Evolutionary conservation across 1,140 invertebrate genomes (phyloP), one percentile per base, ranked within the genome.

Genomic region (Chironomus striatipennis): DNA sequence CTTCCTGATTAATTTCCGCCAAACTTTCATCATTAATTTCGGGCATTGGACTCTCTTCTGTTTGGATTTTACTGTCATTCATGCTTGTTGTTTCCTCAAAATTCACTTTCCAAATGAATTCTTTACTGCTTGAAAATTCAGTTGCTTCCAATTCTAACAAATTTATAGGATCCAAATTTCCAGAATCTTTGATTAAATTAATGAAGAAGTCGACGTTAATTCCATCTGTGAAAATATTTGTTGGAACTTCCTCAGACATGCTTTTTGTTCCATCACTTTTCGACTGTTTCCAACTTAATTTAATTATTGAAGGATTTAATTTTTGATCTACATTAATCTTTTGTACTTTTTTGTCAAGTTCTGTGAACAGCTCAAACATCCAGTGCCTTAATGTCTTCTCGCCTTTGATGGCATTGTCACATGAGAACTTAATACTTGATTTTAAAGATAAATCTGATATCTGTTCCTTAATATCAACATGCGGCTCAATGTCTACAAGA

Each of bases 41-140:
- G 12, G 8, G 24, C 10, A 15, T 6, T 7, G 21, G 2, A 73
- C 1, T 2, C 18, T 76, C 72, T 20, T 74, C 42, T 24, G 67
- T 67, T 80, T 82, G 34, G 77, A 73, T n/a, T 82, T 75, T 34
- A 5, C 24, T 34, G 24, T 34, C 17, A 80, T 77, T 47, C 78
- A 78, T 4, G 79, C 77, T 77, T 81, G 81, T 77, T 81, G 81
- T 43, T 80, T 57, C 34, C 74, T 73, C 10, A 42, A 24, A 21
- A 65, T 67, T 34, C 17, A 77, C 73, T 82, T 81, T 8, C 79
- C 79, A 42, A 82, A 81, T 80, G 82, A 81, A 18, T 78, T 75
- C 70, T 2, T 34, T 5, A 34, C 5, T 80, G 79, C 7, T 82
- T 74, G 10, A 78, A 15, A 34, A 57, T 1, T 15, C 47, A 5